A percentile compares a stretch with the other conserved stretches of the same genome.
These are phyloP conservation scores for Prunella fulvescens DNA, from an alignment of 2,113 vertebrate species.

Conservation along the genomic window DNA sequence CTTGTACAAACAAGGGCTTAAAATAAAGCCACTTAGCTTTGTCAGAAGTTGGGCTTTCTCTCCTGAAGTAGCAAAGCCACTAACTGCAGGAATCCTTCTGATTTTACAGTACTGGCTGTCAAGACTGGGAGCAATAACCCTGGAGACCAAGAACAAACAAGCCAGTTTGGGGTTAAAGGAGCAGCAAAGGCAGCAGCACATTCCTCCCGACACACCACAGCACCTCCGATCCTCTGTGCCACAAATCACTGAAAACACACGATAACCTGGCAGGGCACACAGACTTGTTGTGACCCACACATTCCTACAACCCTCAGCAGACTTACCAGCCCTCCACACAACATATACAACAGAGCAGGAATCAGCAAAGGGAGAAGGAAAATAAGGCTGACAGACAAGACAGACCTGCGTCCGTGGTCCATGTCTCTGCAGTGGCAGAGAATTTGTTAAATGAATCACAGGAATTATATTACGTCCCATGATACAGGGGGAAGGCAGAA, in stretches of 20 bases:
- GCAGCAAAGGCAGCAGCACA: background rate
- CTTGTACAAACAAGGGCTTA: conserved; percentile 57
- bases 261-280: background rate
- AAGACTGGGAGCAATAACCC: background rate
- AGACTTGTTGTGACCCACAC: background rate
- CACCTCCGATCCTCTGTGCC: background rate
- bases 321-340: background rate
- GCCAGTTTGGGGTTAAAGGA: background rate
- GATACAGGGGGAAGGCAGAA: conserved; percentile 31
- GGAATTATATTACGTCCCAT: conserved; percentile 63
- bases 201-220: background rate
- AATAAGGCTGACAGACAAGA: background rate
- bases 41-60: background rate
- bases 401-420: background rate
- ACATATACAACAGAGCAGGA: background rate
- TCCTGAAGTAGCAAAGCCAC: conserved; percentile 18
- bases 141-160: background rate
- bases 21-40: conserved; percentile 58
- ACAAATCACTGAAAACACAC: background rate
- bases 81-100: background rate
- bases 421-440: background rate
- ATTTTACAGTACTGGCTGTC: conserved; percentile 19
- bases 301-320: background rate
- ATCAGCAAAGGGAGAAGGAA: background rate
- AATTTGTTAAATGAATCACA: conserved; percentile 50